Evolutionary conservation across 2,113 vertebrate species (phyloP), one percentile per base, ranked within the genome.

Genomic region (Crotalus helleri): DNA sequence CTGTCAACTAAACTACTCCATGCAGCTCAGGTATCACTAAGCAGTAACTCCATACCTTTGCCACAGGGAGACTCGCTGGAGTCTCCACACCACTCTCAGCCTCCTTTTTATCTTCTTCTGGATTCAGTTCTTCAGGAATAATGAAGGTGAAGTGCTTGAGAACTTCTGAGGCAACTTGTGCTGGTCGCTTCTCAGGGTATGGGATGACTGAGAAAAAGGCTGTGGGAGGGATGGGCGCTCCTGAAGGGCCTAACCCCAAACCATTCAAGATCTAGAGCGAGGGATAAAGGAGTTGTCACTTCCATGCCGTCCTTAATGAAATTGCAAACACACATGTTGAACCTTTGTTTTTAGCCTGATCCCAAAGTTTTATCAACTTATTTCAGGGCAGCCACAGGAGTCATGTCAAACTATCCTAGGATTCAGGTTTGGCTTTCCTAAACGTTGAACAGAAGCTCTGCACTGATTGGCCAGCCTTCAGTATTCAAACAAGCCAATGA

Each of bases 131-230:
- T 7, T 97, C 96, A 0, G 97, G 96, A 29, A 58, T 54, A 2
- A 98, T 91, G 44, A 99, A 98, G 61, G 95, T 85, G 88, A 99
- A 99, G 90, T 97, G 97, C 54, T 97, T 88, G 26, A 95, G 90
- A 13, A 29, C 89, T 13, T 97, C 96, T 2, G 94, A 92, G 5
- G 58, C 61, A 7, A 55, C 46, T 23, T 92, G 61, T 2, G 92
- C 92, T 2, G 39, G 7, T 17, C 98, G 96, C 94, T 95, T 96
- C 93, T 93, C 89, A 0, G 98, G 99, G 92, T 98, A 98, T 5
- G n/a, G 86, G 91, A 99, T 94, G 19, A 98, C 58, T 0, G 98
- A 99, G 94, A 98, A 98, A 7, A 97, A 95, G 89, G 94, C n/a
- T 0, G 98, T 92, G 29, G 97, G 96, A 3, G 97, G 98, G 87